Evolutionary conservation across 2,888 invertebrate genomes (phyloP).

Genomic region (Mimachlamys varia): DNA sequence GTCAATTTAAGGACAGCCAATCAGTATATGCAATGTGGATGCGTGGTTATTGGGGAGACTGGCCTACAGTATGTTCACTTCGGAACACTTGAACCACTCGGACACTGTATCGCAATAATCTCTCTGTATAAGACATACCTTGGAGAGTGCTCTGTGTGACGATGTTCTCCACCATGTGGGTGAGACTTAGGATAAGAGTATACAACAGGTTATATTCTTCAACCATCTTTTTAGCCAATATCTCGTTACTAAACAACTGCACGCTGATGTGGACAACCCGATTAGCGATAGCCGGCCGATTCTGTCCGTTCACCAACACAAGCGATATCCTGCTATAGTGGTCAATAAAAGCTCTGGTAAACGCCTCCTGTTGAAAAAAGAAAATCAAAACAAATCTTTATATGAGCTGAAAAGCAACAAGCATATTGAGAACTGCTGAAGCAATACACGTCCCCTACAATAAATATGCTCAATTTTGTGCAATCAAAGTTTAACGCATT

Average conservation of each 20-base stretch:
- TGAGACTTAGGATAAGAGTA: constrained; percentile 95
- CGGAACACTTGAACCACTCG: no score
- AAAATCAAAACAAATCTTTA: neutral
- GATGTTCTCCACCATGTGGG: constrained; percentile 96
- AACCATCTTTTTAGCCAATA: constrained; percentile 94
- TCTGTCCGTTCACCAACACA: constrained; percentile 85
- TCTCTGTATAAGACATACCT: constrained; percentile 82
- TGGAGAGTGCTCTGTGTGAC: constrained; percentile 93
- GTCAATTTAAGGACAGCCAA: no score
- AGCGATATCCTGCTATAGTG: constrained; percentile 97
- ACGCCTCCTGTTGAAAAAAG: constrained; percentile 86
- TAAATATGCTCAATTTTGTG: no score
- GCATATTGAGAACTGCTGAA: no score
- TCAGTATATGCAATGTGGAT: no score
- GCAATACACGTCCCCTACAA: no score
- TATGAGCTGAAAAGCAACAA: no score
- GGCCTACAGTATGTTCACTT: no score
- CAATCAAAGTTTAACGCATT: no score
- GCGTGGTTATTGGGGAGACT: no score
- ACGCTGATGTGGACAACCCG: constrained; percentile 99
- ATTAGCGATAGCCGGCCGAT: constrained; percentile 88
- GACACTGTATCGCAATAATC: no score
- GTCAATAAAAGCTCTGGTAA: constrained; percentile 96
- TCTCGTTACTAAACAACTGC: constrained; percentile 96
- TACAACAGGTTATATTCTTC: constrained; percentile 94